These are phyloP conservation scores for Acanthis flammea DNA, from an alignment of 2,797 vertebrate species.

Conservation along the genomic window DNA sequence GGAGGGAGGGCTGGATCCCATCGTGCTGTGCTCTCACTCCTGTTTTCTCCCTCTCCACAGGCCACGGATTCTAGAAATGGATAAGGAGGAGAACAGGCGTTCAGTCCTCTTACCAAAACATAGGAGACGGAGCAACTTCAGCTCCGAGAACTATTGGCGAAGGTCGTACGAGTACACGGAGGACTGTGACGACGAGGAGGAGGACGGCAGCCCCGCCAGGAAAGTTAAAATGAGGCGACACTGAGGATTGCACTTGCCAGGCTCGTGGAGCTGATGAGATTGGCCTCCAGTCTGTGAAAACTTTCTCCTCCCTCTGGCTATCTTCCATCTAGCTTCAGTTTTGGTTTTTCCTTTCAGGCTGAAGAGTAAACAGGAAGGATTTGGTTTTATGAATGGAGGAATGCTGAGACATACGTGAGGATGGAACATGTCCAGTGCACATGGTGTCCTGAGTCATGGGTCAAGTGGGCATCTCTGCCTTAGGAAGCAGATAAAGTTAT, in stretches of 20 bases:
- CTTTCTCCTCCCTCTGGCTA: conserved; percentile 51
- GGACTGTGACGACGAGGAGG: conserved; percentile 79
- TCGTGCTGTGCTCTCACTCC: fast-evolving
- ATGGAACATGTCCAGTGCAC: conserved; percentile 39
- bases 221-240: conserved; percentile 97
- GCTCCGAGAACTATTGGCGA: conserved; percentile 91
- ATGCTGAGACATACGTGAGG: conserved; percentile 47
- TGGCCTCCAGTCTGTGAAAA: conserved; percentile 65
- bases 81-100: conserved; percentile 95
- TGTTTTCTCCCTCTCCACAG: conserved; percentile 61
- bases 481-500: conserved; percentile 58
- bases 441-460: conserved; percentile 48
- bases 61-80: conserved; percentile 96
- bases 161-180: conserved; percentile 83
- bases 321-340: conserved; percentile 65
- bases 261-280: conserved; percentile 51
- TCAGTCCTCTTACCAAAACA: conserved; percentile 85
- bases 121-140: conserved; percentile 81
- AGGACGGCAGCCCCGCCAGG: conserved; percentile 82
- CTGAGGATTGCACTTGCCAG: conserved; percentile 72
- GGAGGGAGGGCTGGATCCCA: fast-evolving
- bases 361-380: conserved; percentile 71
- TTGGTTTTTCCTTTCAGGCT: conserved; percentile 67
- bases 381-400: conserved; percentile 60
- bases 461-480: conserved; percentile 24